Base-by-base conservation (phyloP, 2,888 invertebrate species). In the Odontocolon sp. region DNA sequence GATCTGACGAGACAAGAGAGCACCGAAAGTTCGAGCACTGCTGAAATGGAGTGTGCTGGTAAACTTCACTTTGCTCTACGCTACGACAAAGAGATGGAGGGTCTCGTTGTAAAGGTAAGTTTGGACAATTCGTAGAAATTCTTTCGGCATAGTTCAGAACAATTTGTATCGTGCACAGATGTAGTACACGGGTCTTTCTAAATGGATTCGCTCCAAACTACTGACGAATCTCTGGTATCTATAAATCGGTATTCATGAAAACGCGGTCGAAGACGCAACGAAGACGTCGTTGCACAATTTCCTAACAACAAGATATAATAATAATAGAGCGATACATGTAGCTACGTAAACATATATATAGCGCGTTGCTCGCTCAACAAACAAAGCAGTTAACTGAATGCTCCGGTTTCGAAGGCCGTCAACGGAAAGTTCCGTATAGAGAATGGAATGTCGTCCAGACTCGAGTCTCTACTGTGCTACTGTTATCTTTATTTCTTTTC, bases 31-130 rank as follows among this genome's bases (percentile, higher is more conserved):
- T 92, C 92, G 38, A 92, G 92, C 66, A 91, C 91, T 14, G 93
- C 93, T 1, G 95, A 95, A 77, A 91, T 94, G 90, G 95, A 95
- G 84, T 95, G 94, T 85, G 94, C 94, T 71, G 96, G 97, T 6
- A 96, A 95, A 86, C 92, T 97, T 57, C 95, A 95, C 86, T 97
- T 97, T 87, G 94, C 96, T 1, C 92, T 97, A 8, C 93, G 94
- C 67, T 97, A 96, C 89, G 95, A 96, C 85, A 94, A 94, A 80
- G 96, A 96, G 83, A 94, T 96, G 18, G 95, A 96, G 83, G 95
- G 95, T 3, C 93, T 97, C 0, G 93, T 95, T 45, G 95, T 96
- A 1, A 95, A 95, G 93, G 95, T 96, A 87, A 89, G 91, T 63
- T 50, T 28, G n/a, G 21, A 45, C 63, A 57, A 71, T 67, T 45